Conservation (phyloP, 2,888 invertebrate species). For the Eulithis testata region DNA sequence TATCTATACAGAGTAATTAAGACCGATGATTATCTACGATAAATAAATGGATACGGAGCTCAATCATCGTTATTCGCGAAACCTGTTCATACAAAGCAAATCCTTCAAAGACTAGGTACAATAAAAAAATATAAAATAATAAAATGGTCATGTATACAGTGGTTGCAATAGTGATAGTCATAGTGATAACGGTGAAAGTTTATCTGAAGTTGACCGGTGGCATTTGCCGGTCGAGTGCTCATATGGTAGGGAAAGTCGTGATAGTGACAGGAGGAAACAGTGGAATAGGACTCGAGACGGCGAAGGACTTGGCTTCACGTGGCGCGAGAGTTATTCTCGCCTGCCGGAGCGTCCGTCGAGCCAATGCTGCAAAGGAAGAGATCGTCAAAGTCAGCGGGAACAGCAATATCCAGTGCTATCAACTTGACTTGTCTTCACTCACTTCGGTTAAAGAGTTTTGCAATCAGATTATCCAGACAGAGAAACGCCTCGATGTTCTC, state of each 20-base stretch:
- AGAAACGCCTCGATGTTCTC: conserved; percentile 81
- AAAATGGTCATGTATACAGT: conserved; percentile 59
- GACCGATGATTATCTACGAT: conserved; percentile 46
- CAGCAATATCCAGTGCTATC: conserved; percentile 62
- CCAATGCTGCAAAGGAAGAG: conserved; percentile 64
- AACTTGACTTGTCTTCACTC: conserved; percentile 76
- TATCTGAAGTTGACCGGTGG: conserved; percentile 74
- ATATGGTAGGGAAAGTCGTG: conserved; percentile 78
- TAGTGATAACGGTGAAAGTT: conserved; percentile 61
- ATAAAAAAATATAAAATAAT: conserved; percentile 11
- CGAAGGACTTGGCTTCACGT: conserved; percentile 77
- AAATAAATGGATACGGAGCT: conserved; percentile 46
- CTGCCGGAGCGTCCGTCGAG: conserved; percentile 73
- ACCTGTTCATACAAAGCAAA: conserved; percentile 12
- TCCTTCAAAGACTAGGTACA: conserved; percentile 10
- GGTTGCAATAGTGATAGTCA: conserved; percentile 45
- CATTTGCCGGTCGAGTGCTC: conserved; percentile 72
- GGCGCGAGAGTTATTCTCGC: conserved; percentile 82
- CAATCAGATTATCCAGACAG: conserved; percentile 75
- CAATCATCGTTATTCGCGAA: conserved; percentile 37
- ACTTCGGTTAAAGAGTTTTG: conserved; percentile 84
- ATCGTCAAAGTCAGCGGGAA: conserved; percentile 72
- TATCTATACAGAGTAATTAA: conserved; percentile 30
- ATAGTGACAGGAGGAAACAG: conserved; percentile 77
- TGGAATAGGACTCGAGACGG: conserved; percentile 83